These are phyloP conservation scores for Planococcus citri DNA, from an alignment of 1,140 invertebrate genomes.

Conservation along the genomic window DNA sequence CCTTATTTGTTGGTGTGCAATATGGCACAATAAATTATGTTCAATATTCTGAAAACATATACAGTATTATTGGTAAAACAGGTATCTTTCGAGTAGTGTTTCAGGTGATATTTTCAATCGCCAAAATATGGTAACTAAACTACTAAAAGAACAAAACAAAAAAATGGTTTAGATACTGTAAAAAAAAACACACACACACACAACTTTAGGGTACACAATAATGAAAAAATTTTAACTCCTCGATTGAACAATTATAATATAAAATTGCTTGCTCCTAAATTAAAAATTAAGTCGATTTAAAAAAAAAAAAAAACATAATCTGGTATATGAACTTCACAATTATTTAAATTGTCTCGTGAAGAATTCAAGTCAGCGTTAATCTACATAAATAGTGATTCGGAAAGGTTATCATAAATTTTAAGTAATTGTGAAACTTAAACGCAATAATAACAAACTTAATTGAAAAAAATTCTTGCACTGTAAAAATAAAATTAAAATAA, in stretches of 20 bases:
- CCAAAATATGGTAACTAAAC: not conserved
- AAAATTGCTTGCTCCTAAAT: slow-evolving; percentile 2
- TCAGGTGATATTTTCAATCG: not conserved
- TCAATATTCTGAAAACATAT: not conserved
- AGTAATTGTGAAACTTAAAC: not conserved
- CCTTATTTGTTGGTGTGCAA: not conserved
- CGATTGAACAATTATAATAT: not conserved
- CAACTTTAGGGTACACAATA: not conserved
- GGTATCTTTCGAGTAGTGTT: not conserved
- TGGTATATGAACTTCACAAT: not conserved
- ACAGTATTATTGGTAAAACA: not conserved
- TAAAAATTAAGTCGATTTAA: not conserved
- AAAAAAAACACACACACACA: not conserved
- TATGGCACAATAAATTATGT: not conserved
- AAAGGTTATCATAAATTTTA: not conserved
- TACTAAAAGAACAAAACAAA: not conserved
- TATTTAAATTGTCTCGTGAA: too few relatives aligned
- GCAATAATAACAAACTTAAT: not conserved
- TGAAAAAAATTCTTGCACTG: not conserved
- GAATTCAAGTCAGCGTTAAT: not conserved
- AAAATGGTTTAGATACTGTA: not conserved
- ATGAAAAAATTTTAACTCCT: not conserved
- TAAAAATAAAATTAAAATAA: not conserved
- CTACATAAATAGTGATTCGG: slow-evolving; percentile 5
- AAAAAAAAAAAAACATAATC: not conserved